Percentiles rank a stretch among this genome's conserved stretches.
Evolutionary conservation across 2,888 invertebrate species (phyloP).

Genomic region (Epinotia nisella): DNA sequence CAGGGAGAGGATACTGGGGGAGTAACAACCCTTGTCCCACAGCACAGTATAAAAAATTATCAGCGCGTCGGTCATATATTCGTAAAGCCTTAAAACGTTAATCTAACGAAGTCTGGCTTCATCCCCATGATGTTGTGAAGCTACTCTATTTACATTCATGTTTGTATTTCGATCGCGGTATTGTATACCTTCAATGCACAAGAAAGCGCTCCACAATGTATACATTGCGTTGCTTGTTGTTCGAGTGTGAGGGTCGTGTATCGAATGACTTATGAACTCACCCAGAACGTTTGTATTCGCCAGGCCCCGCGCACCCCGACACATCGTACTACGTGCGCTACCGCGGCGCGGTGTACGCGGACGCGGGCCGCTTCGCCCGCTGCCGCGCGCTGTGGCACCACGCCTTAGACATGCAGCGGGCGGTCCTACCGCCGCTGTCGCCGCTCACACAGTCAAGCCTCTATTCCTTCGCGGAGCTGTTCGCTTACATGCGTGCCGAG

Average conservation of each 20-base stretch:
- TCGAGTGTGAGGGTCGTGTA: no score
- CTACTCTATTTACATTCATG: no score
- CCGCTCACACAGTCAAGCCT: conserved; percentile 98
- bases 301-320: conserved; percentile 96
- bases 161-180: no score
- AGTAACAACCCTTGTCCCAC: conserved; percentile 35
- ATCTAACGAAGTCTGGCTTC: no score
- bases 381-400: conserved; percentile 98
- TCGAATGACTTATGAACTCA: no score
- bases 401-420: conserved; percentile 98
- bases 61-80: no score
- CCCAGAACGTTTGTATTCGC: background rate
- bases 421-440: conserved; percentile 95
- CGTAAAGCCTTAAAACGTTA: no score
- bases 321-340: conserved; percentile 98
- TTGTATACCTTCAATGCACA: no score
- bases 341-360: conserved; percentile 96
- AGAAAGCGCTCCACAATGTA: no score
- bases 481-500: conserved; percentile 97
- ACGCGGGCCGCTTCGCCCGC: conserved; percentile 95
- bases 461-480: conserved; percentile 97
- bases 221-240: no score
- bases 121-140: no score
- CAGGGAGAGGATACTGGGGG: conserved; percentile 93
- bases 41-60: no score